Evolutionary conservation across 2,888 invertebrate species (phyloP).

Genomic region (Brassicogethes aeneus): DNA sequence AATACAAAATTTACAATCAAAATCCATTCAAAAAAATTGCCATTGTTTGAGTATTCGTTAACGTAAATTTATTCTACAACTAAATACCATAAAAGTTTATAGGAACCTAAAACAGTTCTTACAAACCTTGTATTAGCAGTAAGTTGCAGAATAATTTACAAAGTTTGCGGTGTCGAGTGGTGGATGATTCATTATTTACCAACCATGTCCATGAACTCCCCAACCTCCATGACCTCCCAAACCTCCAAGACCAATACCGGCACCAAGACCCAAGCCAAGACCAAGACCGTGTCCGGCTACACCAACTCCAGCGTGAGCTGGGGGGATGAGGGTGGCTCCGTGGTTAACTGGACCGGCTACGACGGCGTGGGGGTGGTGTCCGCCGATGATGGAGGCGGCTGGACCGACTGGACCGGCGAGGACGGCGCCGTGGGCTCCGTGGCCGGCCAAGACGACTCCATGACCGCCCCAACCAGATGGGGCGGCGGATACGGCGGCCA

Average conservation of each 20-base stretch:
- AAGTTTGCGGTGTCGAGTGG: no score
- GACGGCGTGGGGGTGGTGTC: neutral
- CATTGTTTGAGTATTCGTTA: no score
- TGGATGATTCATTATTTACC: no score
- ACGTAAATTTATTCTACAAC: no score
- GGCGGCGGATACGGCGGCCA: slow-evolving; percentile 18
- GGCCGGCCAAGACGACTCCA: slow-evolving; percentile 8
- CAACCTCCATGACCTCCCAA: slow-evolving; percentile 6
- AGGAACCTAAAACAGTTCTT: no score
- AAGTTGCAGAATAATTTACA: no score
- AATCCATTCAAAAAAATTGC: no score
- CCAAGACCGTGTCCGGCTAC: neutral
- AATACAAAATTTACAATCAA: no score
- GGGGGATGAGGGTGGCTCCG: neutral
- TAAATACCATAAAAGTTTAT: no score
- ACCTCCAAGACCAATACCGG: neutral
- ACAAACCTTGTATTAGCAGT: no score
- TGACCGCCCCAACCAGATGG: slow-evolving; percentile 16
- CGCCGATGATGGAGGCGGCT: neutral
- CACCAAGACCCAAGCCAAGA: neutral
- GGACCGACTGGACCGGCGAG: slow-evolving; percentile 2
- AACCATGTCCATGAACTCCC: slow-evolving; percentile 8
- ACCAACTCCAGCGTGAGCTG: neutral
- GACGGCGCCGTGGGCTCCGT: slow-evolving; percentile 10
- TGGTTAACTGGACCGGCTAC: neutral